Evolutionary conservation across 1,140 invertebrate genomes (phyloP), one percentile per base, ranked within the genome.

Genomic region (Drosophila simulans): DNA sequence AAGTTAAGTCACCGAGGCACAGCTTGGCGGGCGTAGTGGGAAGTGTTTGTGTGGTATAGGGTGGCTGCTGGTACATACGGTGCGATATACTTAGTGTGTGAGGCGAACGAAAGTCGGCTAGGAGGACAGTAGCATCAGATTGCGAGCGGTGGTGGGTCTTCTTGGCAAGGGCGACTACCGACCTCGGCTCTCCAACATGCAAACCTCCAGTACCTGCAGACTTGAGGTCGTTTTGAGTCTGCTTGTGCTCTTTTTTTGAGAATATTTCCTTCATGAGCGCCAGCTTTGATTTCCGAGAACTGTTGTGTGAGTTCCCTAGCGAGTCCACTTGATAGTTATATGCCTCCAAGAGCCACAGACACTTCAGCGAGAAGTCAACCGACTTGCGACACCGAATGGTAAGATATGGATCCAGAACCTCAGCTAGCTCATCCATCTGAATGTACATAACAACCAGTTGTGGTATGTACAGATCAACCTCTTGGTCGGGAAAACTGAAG

Each of bases 371-470:
- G 93, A 99, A 99, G 93, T 99, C 97, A 56, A 97, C 97, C 78
- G 97, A 98, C 88, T 96, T 95, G 84, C 98, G 95, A 94, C 98
- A 99, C 89, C 98, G 97, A 93, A 98, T 94, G 69, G 99, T 95
- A 81, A 99, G 94, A 94, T 99, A 99, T 46, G 98, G 97, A 94
- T 98, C 97, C 80, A 96, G 93, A 59, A 98, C 95, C 93, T 99
- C 98, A 49, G 98, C 98, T 62, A 99, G 95, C 91, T 99, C 98
- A 79, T 96, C 96, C 95, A 99, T 98, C 93, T 99, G 98, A 93
- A 99, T 97, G 91, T 99, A 99, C 97, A 99, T 98, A 83, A 98
- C 98, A 76, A 99, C 96, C 83, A 99, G 92, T 93, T 99, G 98
- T 42, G 98, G 98, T 86, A 99, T 94, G 93, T 99, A 99, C 92